Percentiles rank a stretch among this genome's conserved stretches.
Conservation (phyloP, 2,888 invertebrate species). For the Augiades crinisus region DNA sequence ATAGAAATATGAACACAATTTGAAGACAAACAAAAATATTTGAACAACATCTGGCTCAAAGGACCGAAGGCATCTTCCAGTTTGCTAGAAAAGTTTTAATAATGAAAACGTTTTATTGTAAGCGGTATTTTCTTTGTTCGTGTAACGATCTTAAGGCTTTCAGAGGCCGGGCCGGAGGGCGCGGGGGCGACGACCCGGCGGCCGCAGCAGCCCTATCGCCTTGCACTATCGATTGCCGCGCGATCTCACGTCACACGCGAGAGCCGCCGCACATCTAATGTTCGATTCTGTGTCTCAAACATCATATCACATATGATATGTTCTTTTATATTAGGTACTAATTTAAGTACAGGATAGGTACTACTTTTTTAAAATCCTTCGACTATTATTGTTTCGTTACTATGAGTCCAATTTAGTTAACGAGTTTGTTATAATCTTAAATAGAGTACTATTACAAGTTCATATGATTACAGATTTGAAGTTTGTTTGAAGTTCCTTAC, state of each 20-base stretch:
- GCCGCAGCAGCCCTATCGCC: constrained; percentile 7
- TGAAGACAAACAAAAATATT: background rate
- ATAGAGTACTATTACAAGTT: too few species aligned
- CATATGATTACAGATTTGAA: too few species aligned
- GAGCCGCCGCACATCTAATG: background rate
- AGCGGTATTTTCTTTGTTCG: background rate
- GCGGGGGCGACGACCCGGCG: constrained; percentile 9
- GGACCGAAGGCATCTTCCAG: background rate
- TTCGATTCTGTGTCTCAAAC: background rate
- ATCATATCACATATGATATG: too few species aligned
- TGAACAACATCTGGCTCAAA: background rate
- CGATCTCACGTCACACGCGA: background rate
- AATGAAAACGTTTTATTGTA: background rate
- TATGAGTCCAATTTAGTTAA: too few species aligned
- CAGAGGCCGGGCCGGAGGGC: background rate
- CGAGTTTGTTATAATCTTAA: too few species aligned
- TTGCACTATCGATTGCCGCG: constrained; percentile 17
- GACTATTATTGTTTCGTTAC: too few species aligned
- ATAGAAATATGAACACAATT: too few species aligned
- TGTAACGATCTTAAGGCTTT: background rate
- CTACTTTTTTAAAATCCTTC: too few species aligned
- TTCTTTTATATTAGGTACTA: too few species aligned
- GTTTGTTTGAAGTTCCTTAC: too few species aligned
- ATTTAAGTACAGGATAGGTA: too few species aligned
- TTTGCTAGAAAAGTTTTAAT: background rate